phyloP scores from a whole-genome alignment of 1,140 invertebrate genomes.

The Proales similis region DNA sequence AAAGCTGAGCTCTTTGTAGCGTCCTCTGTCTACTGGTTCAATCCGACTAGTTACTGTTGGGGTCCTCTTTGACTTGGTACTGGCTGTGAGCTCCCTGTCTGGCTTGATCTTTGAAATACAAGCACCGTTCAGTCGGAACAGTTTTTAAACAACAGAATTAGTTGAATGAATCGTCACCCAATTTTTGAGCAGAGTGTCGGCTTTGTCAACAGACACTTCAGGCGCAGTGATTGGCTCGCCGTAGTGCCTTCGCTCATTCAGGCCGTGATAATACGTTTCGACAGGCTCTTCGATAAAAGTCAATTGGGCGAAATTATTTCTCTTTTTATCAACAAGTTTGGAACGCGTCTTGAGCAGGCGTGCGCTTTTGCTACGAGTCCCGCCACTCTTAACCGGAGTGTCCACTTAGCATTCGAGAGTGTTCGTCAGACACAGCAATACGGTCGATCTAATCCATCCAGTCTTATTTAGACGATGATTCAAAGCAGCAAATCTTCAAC shows the following conservation, averaged over 20 bases:
- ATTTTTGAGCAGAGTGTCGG: background rate
- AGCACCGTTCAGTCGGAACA: too few species aligned
- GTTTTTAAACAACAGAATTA: too few species aligned
- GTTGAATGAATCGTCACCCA: slow-evolving; percentile 18
- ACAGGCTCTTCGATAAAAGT: slow-evolving; percentile 28
- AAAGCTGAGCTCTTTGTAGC: background rate
- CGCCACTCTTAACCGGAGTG: background rate
- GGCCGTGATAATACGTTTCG: slow-evolving; percentile 19
- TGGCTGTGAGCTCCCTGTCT: background rate
- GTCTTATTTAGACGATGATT: background rate
- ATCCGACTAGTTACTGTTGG: slow-evolving; percentile 13
- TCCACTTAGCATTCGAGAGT: background rate
- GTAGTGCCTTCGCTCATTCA: background rate
- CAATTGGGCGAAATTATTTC: slow-evolving; percentile 20
- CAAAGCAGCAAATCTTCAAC: background rate
- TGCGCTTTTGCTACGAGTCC: background rate
- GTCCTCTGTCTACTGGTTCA: background rate
- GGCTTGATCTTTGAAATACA: background rate
- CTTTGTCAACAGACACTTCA: slow-evolving; percentile 8
- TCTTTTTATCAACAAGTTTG: slow-evolving; percentile 16
- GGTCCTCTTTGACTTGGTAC: background rate
- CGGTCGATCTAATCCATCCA: background rate
- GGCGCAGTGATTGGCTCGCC: slow-evolving; percentile 16
- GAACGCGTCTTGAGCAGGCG: slow-evolving; percentile 1
- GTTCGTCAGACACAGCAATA: background rate